Percentiles rank a stretch among this genome's conserved stretches.
Evolutionary conservation across 1,140 invertebrate genomes (phyloP).

Genomic region (Hirudo medicinalis): DNA sequence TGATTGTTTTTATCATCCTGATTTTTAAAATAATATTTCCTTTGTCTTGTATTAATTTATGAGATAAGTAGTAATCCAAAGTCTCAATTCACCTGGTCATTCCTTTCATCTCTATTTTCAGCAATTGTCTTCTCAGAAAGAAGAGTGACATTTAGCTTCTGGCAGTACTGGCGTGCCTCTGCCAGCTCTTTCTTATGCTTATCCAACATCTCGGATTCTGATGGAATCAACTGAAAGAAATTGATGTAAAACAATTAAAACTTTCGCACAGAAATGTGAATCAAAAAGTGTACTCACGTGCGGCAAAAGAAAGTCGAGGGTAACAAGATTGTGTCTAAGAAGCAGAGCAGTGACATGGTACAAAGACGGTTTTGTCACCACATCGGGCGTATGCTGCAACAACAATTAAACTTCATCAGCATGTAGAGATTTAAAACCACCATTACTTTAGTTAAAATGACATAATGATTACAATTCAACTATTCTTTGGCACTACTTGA

Average conservation of each 20-base stretch:
- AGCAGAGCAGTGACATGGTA: conserved; percentile 78
- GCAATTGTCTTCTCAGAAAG: conserved; percentile 53
- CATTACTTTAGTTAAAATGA: too few species aligned
- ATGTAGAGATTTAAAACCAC: too few species aligned
- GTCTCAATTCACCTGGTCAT: conserved; percentile 46
- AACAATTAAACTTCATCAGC: neutral
- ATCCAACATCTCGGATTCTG: conserved; percentile 64
- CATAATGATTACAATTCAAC: too few species aligned
- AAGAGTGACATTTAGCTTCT: conserved; percentile 69
- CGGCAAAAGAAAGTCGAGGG: conserved; percentile 72
- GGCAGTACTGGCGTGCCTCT: conserved; percentile 72
- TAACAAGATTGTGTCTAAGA: conserved; percentile 70
- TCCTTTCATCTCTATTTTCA: conserved; percentile 52
- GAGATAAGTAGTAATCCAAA: conserved; percentile 4
- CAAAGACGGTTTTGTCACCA: conserved; percentile 60
- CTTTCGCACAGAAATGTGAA: too few species aligned
- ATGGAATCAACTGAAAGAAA: conserved; percentile 58
- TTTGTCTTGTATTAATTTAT: too few species aligned
- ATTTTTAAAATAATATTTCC: too few species aligned
- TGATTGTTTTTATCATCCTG: conserved; percentile 55
- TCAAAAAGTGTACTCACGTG: conserved; percentile 54
- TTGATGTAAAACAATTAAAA: neutral
- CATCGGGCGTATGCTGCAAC: conserved; percentile 45
- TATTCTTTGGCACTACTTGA: too few species aligned
- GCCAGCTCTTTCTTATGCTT: conserved; percentile 67